Conservation (phyloP, 2,797 vertebrate species). For the Poecilia velifera region DNA sequence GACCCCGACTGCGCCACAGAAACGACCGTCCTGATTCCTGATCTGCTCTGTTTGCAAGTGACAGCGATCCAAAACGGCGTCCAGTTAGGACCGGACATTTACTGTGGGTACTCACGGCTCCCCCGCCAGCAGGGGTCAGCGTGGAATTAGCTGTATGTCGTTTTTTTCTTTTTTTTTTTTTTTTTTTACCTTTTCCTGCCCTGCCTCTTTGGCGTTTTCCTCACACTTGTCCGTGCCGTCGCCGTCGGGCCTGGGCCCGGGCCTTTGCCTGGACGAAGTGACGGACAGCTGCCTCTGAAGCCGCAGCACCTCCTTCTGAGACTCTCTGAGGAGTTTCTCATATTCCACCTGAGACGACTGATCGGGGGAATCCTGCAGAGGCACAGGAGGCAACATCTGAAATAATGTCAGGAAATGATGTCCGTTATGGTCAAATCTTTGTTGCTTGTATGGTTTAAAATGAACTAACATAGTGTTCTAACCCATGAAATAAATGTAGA, state of each 20-base stretch:
- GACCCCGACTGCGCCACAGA: conserved; percentile 9
- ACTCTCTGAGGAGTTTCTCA: conserved; percentile 90
- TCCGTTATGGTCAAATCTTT: neutral
- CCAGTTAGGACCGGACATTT: neutral
- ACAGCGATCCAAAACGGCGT: neutral
- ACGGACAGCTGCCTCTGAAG: conserved; percentile 95
- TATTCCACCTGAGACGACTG: conserved; percentile 82
- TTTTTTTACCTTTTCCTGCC: conserved; percentile 62
- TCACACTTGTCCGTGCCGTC: conserved; percentile 24
- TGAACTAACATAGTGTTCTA: neutral
- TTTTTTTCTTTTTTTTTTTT: conserved; percentile 1
- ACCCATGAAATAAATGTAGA: neutral
- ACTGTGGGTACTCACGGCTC: neutral
- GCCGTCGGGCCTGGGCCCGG: conserved; percentile 27
- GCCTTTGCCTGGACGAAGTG: conserved; percentile 69
- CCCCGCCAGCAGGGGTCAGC: conserved; percentile 35
- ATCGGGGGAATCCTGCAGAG: conserved; percentile 71
- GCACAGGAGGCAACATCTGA: neutral
- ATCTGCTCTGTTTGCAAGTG: neutral
- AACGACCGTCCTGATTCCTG: neutral
- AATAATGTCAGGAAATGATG: neutral
- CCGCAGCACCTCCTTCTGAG: conserved; percentile 93
- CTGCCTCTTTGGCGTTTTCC: conserved; percentile 36
- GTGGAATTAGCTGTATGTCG: conserved; percentile 3
- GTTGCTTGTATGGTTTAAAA: neutral